Conservation (phyloP, 2,797 vertebrate genomes). For the Emys orbicularis region DNA sequence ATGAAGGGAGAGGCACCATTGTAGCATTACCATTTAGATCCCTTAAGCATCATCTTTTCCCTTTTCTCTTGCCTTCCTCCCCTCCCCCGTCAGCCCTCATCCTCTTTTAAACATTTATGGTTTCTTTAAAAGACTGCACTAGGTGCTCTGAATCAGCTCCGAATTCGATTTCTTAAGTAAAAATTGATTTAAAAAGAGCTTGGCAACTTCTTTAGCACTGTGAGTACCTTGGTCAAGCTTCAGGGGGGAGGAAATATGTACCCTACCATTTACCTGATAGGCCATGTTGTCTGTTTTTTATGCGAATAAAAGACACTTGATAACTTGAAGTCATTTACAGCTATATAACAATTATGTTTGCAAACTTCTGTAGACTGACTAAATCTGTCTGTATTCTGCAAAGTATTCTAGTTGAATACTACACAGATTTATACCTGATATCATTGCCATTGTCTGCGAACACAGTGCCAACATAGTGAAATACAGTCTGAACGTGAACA, state of each 20-base stretch:
- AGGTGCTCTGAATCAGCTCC: background rate
- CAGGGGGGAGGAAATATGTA: background rate
- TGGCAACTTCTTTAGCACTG: background rate
- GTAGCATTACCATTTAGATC: background rate
- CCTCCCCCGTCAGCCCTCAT: background rate
- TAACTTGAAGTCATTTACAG: background rate
- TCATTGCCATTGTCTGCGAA: background rate
- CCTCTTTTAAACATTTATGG: background rate
- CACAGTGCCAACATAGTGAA: background rate
- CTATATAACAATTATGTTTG: background rate
- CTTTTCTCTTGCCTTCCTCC: background rate
- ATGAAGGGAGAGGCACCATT: background rate
- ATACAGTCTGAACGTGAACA: background rate
- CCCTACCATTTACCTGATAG: slow-evolving; percentile 1
- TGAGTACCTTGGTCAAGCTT: background rate
- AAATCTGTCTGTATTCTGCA: background rate
- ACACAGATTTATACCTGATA: too few species aligned
- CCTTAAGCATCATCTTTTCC: background rate
- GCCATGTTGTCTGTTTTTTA: slow-evolving; percentile 38
- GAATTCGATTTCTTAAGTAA: background rate
- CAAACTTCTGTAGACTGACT: background rate
- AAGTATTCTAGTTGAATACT: background rate
- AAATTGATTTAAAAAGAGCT: background rate
- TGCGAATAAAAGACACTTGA: background rate
- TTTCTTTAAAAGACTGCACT: background rate